Conservation (phyloP, 2,888 invertebrate genomes). For the Scelioninae gen. 1 region DNA sequence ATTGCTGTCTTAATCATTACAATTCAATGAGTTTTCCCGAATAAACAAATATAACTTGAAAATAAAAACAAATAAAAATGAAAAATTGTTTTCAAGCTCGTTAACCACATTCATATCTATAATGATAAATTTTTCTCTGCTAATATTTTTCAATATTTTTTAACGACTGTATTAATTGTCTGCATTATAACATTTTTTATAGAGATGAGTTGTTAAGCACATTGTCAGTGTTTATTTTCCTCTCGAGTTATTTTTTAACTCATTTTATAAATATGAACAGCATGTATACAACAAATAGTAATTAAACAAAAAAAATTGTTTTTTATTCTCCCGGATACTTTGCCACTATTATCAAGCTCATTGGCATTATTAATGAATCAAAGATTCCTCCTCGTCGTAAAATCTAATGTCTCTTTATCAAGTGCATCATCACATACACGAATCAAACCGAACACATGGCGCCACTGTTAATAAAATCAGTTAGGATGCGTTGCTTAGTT, state of each 20-base stretch:
- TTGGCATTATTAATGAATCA: conserved; percentile 62
- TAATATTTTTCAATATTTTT: conserved; percentile 20
- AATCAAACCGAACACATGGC: conserved; percentile 41
- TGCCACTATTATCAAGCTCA: conserved; percentile 41
- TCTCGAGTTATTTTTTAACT: conserved; percentile 34
- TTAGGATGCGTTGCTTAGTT: conserved; percentile 32
- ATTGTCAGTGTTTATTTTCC: conserved; percentile 41
- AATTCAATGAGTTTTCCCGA: not conserved
- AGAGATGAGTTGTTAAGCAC: conserved; percentile 33
- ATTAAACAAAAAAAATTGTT: conserved; percentile 36
- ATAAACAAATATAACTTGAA: not conserved
- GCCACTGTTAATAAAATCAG: conserved; percentile 49
- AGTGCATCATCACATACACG: conserved; percentile 39
- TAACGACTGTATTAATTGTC: conserved; percentile 35
- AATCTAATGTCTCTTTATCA: conserved; percentile 55
- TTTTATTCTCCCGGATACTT: conserved; percentile 26
- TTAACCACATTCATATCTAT: not conserved
- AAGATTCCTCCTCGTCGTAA: conserved; percentile 47
- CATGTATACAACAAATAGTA: conserved; percentile 44
- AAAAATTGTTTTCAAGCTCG: not conserved
- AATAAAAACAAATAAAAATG: not conserved
- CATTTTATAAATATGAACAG: conserved; percentile 30
- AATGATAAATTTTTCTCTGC: not conserved
- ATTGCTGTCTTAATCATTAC: not conserved
- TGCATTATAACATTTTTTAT: conserved; percentile 23